phyloP scores from a whole-genome alignment of 2,113 vertebrate genomes.

The Burhinus bistriatus region DNA sequence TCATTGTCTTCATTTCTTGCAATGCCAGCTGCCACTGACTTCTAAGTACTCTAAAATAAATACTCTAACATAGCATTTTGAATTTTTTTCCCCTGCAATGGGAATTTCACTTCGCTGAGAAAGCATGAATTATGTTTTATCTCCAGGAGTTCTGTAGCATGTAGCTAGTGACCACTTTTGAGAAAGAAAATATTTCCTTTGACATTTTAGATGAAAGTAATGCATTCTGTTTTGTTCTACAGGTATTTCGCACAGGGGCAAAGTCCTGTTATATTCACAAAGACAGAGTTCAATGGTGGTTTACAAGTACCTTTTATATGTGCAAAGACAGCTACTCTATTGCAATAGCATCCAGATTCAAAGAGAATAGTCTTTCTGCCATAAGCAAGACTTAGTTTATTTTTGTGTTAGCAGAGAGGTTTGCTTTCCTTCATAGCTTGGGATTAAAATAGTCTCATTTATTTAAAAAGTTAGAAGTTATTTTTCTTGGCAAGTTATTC shows the following conservation, averaged over 20 bases:
- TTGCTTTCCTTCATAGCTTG: background rate
- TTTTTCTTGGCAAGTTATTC: background rate
- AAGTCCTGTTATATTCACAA: background rate
- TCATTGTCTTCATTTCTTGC: background rate
- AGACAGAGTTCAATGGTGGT: background rate
- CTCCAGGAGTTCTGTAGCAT: background rate
- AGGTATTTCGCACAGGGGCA: background rate
- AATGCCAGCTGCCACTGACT: background rate
- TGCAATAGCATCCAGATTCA: background rate
- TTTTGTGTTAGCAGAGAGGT: background rate
- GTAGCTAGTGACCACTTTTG: background rate
- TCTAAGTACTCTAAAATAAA: background rate
- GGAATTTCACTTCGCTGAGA: slow-evolving; percentile 37
- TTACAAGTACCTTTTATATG: background rate
- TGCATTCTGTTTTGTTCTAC: background rate
- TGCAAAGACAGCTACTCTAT: background rate
- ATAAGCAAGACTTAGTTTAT: background rate
- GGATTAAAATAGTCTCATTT: background rate
- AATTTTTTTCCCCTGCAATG: background rate
- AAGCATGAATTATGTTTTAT: background rate
- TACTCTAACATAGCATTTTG: background rate
- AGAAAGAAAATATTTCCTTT: background rate
- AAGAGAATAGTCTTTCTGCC: background rate
- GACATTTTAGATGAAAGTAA: background rate
- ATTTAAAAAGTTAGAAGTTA: background rate